Conservation (phyloP, 2,113 vertebrate genomes). For the Dicentrarchus labrax region DNA sequence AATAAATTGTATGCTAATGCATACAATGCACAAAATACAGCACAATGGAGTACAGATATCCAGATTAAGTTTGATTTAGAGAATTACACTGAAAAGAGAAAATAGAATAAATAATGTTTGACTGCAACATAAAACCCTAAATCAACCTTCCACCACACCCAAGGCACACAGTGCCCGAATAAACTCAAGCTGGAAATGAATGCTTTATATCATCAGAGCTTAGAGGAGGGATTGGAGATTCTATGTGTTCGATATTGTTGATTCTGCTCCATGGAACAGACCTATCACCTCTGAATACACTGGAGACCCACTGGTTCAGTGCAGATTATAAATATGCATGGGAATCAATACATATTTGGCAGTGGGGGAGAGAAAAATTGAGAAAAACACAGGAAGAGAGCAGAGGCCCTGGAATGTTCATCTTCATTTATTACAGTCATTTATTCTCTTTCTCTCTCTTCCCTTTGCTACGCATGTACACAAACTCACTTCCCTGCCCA, state of each 20-base stretch:
- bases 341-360: slow-evolving; percentile 83
- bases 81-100: slow-evolving; percentile 1
- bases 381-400: slow-evolving; percentile 70
- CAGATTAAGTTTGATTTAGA: slow-evolving; percentile 25
- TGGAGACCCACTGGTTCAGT: slow-evolving; percentile 64
- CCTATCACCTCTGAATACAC: slow-evolving; percentile 77
- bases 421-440: slow-evolving; percentile 82
- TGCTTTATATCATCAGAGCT: slow-evolving; percentile 67
- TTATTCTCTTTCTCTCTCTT: slow-evolving; percentile 73
- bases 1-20: not conserved
- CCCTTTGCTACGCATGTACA: slow-evolving; percentile 43
- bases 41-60: not conserved
- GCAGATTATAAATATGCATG: slow-evolving; percentile 82
- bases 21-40: slow-evolving; percentile 4
- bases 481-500: not conserved
- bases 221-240: slow-evolving; percentile 59
- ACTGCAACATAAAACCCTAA: slow-evolving; percentile 31
- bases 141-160: slow-evolving; percentile 28
- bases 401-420: slow-evolving; percentile 70
- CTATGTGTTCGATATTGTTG: slow-evolving; percentile 65
- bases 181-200: slow-evolving; percentile 44
- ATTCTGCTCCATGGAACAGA: slow-evolving; percentile 65
- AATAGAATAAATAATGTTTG: slow-evolving; percentile 36
- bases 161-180: slow-evolving; percentile 28
- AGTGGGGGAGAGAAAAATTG: slow-evolving; percentile 68